phyloP scores from a whole-genome alignment of 2,797 vertebrate species.

The Nyctalus aviator region DNA sequence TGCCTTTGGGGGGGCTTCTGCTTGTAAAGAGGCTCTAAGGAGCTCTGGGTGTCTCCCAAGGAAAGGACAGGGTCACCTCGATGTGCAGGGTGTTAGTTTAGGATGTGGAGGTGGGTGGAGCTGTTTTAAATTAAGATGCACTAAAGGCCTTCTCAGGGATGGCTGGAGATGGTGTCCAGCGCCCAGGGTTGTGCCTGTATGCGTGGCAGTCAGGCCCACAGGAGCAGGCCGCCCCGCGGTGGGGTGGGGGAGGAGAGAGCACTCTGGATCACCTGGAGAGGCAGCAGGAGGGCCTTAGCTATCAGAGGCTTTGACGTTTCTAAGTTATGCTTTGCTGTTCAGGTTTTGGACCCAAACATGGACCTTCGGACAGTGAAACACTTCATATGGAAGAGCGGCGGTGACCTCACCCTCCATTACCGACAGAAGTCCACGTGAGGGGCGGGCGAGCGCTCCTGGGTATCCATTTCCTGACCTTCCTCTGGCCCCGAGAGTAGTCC shows the following conservation, averaged over 20 bases:
- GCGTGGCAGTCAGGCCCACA: neutral
- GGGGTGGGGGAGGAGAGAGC: neutral
- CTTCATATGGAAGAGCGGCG: conserved; percentile 99
- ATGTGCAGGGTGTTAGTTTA: neutral
- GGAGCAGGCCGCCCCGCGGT: neutral
- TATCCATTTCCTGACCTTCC: conserved; percentile 77
- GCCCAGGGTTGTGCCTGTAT: rapidly evolving
- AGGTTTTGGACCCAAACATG: conserved; percentile 99
- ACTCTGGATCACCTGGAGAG: neutral
- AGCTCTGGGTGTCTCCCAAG: neutral
- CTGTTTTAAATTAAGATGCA: neutral
- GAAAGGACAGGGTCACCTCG: neutral
- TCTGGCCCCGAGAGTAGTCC: conserved; percentile 87
- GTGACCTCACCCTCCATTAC: conserved; percentile 99
- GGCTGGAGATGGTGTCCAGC: neutral
- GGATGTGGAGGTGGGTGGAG: neutral
- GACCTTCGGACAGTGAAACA: conserved; percentile 99
- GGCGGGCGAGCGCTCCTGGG: neutral
- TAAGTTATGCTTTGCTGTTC: neutral
- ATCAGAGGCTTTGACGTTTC: neutral
- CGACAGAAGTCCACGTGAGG: conserved; percentile 99
- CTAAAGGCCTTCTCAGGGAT: neutral
- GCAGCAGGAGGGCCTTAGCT: neutral
- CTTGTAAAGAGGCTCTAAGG: neutral
- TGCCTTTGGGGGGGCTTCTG: neutral